A percentile compares a stretch with the other conserved stretches of the same genome.
These are phyloP conservation scores for Meliscaeva auricollis DNA, from an alignment of 2,888 invertebrate species.

Conservation along the genomic window DNA sequence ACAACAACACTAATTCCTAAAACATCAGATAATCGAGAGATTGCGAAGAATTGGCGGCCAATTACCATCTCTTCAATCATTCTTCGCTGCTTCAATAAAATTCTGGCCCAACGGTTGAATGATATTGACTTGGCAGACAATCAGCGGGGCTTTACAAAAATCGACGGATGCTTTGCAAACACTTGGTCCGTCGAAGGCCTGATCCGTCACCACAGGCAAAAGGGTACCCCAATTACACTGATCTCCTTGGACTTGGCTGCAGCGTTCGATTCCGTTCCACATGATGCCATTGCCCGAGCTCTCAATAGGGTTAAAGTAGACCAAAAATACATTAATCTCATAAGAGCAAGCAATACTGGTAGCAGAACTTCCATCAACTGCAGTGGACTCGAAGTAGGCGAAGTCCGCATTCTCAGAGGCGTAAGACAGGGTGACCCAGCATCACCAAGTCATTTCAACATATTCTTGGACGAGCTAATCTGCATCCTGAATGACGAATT, in stretches of 20 bases:
- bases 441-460: conserved; percentile 8
- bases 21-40: not conserved
- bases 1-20: not conserved
- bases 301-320: conserved; percentile 4
- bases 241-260: not conserved
- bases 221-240: not conserved
- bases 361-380: not conserved
- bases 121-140: not conserved
- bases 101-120: not conserved
- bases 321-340: not conserved
- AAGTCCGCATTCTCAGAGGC: not conserved
- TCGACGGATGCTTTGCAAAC: conserved; percentile 27
- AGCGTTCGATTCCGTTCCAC: conserved; percentile 11
- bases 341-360: not conserved
- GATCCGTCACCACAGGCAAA: not conserved
- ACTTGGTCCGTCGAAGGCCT: not conserved
- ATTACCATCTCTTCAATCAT: conserved; percentile 17
- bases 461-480: conserved; percentile 20
- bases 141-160: conserved; percentile 6
- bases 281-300: not conserved
- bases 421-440: conserved; percentile 20
- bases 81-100: not conserved
- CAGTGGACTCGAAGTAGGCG: not conserved
- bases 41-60: not conserved
- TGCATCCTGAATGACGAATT: not conserved